Percentiles rank a stretch among this genome's conserved stretches.
Evolutionary conservation across 1,140 invertebrate species (phyloP).

Genomic region (Luehdorfia chinensis): DNA sequence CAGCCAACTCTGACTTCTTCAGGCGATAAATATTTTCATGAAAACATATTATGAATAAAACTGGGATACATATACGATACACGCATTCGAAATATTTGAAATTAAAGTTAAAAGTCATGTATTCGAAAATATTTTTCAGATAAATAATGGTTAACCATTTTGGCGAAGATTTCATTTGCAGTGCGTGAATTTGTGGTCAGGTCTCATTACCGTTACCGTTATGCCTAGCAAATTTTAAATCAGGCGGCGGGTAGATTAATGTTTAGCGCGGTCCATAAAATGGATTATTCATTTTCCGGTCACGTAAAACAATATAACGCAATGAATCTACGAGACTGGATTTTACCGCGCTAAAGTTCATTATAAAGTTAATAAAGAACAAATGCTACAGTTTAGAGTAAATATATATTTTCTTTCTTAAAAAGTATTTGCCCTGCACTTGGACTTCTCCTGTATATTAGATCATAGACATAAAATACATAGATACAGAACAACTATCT

Average conservation of each 20-base stretch:
- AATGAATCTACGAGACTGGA: slow-evolving; percentile 8
- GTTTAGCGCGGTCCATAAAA: slow-evolving; percentile 24
- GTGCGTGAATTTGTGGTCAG: slow-evolving; percentile 53
- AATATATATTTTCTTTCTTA: no score
- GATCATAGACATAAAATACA: no score
- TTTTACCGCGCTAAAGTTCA: slow-evolving; percentile 1
- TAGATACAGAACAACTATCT: no score
- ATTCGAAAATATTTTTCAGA: slow-evolving; percentile 16
- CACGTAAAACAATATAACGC: slow-evolving; percentile 16
- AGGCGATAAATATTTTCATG: no score
- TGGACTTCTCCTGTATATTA: no score
- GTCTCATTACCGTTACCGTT: slow-evolving; percentile 46
- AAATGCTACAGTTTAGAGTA: neutral
- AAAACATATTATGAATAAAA: no score
- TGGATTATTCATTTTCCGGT: slow-evolving; percentile 17
- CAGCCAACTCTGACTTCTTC: no score
- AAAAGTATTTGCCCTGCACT: no score
- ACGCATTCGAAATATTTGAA: no score
- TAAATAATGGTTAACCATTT: slow-evolving; percentile 54
- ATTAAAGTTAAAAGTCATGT: neutral
- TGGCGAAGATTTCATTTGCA: slow-evolving; percentile 63
- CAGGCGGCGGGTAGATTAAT: slow-evolving; percentile 31
- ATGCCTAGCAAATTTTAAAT: slow-evolving; percentile 48
- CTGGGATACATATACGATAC: no score
- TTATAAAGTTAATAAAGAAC: neutral